phyloP scores from a whole-genome alignment of 2,888 invertebrate species.

The Drosophila anomelani region DNA sequence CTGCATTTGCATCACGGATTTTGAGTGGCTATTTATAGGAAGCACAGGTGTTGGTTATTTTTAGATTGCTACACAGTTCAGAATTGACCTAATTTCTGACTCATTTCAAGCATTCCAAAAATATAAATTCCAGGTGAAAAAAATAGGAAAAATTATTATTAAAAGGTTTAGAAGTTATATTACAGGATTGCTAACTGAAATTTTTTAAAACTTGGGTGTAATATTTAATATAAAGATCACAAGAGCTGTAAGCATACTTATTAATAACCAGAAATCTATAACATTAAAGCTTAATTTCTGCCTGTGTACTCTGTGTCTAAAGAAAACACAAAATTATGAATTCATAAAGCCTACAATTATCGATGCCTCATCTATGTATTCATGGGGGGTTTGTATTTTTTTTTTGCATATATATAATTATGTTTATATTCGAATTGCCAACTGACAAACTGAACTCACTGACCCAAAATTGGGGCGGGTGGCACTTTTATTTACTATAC shows the following conservation, averaged over 20 bases:
- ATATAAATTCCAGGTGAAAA: no score
- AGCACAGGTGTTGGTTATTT: conserved; percentile 27
- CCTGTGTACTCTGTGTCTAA: neutral
- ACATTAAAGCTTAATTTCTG: neutral
- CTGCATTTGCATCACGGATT: conserved; percentile 32
- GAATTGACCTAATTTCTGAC: neutral
- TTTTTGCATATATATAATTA: conserved; percentile 4
- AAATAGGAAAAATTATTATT: neutral
- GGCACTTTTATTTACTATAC: conserved; percentile 13
- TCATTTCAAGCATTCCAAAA: neutral
- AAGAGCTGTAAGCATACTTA: neutral
- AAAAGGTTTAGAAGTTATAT: neutral
- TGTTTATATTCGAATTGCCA: conserved; percentile 13
- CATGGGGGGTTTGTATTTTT: conserved; percentile 1
- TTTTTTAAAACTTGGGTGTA: no score
- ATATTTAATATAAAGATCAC: neutral
- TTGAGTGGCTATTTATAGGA: conserved; percentile 27
- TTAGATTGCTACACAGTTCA: neutral
- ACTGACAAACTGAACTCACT: conserved; percentile 23
- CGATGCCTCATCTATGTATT: conserved; percentile 11
- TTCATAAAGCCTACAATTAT: conserved; percentile 27
- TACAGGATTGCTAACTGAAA: no score
- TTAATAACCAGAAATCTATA: neutral
- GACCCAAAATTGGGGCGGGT: conserved; percentile 37
- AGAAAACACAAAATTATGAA: conserved; percentile 23